Evolutionary conservation across 1,140 invertebrate genomes (phyloP), one percentile per base, ranked within the genome.

Genomic region (Pseudachorutes palmiensis): DNA sequence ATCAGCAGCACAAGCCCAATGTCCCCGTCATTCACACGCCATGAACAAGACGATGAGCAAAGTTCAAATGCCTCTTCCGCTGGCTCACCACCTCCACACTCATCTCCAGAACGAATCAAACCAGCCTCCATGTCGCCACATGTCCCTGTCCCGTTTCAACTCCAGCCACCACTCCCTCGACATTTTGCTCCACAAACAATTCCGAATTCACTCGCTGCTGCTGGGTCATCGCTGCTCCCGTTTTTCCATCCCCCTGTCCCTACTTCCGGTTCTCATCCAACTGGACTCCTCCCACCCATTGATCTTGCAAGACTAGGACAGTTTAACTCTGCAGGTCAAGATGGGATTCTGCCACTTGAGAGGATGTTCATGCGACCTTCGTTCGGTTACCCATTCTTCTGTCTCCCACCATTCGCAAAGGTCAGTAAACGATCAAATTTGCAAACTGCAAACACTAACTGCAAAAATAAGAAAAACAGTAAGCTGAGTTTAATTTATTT

Each of bases 1-100:
- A 48, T 49, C 48, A 57, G 24, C 22, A 33, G 45, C 66, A 41
- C 57, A 26, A 51, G 61, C 33, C 61, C 61, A 9, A 26, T 16
- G 5, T 30, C 30, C 19, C 45, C 14, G 12, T 61, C 28, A 33
- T 60, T 22, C 24, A 66, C 30, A 41, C 33, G 22, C 31, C 31
- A 58, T 45, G 45, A n/a, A 55, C 62, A 64, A 48, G 58, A 16
- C 62, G 66, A 45, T 16, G 64, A 24, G 12, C 62, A 26, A 64
- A 57, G 22, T 45, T 70, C 51, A 24, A 36, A 36, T 36, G 14
- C 59, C 63, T 2, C 60, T 66, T 22, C 36, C 45, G 65, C 16
- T 64, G 61, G 30, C 64, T 57, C 62, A 65, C 55, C 32, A 30
- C 71, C 49, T 41, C 24, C 36, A 41, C 5, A 9, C 36, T 19